Base-by-base conservation (phyloP, 2,888 invertebrate species). In the Amitus sp. region DNA sequence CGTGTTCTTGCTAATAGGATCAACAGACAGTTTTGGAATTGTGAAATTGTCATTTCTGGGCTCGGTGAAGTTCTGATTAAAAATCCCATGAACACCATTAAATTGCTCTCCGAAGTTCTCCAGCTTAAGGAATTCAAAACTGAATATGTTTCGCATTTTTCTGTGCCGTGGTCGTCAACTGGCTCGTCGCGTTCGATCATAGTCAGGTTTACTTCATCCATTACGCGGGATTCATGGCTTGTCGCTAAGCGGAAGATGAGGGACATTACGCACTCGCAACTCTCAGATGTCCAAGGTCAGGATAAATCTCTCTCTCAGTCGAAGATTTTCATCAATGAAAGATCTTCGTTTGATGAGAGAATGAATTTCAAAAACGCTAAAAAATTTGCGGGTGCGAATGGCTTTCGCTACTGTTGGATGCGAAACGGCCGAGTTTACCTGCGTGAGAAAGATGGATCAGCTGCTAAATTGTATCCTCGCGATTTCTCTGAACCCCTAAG, bases 321-420 rank as follows among this genome's bases (percentile, higher is more conserved):
- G n/a, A 3, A 42, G 10, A 17, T 42, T 7, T 42, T 3, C 9
- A 17, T 42, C 19, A 42, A 42, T 18, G 42, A 42, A n/a, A 17
- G 42, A 9, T 42, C 42, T 42, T 18, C 42, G n/a, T 17, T 19
- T 3, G 19, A 18, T 10, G 42, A 42, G n/a, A 13, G 42, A 2
- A 18, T 4, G 3, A 42, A 18, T n/a, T 7, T 42, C 1, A n/a
- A 17, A 1, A 1, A 2, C 2, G 42, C 42, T 20, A 42, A 42
- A 7, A n/a, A 17, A 17, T 2, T 18, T 4, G 42, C 17, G 5
- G n/a, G 18, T 1, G 4, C 5, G 17, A 3, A 7, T 10, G 17
- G 18, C 20, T 18, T 19, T 18, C 13, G 19, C 6, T 42, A 18
- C 20, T 42, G 42, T 42, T 42, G 42, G 18, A 42, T 42, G 42